Percentiles rank a stretch among this genome's conserved stretches.
Evolutionary conservation across 2,888 invertebrate genomes (phyloP).

Genomic region (Camponotus fellah): DNA sequence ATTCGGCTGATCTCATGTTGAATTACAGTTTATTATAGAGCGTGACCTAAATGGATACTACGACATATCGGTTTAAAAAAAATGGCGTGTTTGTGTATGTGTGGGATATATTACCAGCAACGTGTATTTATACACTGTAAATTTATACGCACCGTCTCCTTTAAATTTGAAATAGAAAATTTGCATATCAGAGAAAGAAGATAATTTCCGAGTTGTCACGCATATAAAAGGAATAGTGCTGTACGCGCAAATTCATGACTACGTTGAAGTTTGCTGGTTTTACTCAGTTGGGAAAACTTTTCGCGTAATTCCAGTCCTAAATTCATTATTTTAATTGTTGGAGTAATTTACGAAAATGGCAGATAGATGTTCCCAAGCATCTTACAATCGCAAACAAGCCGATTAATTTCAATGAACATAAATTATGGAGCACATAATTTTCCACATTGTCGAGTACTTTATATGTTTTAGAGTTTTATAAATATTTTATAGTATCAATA

Average conservation of each 20-base stretch:
- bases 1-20: not conserved
- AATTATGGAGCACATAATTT: not conserved
- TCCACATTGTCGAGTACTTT: not conserved
- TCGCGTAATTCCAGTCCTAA: constrained; percentile 35
- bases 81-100: not conserved
- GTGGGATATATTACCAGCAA: not conserved
- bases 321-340: constrained; percentile 53
- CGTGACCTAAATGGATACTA: not conserved
- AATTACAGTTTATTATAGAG: not conserved
- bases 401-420: not conserved
- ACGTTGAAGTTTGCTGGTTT: constrained; percentile 24
- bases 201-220: not conserved
- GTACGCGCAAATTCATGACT: constrained; percentile 27
- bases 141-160: not conserved
- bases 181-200: not conserved
- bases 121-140: not conserved
- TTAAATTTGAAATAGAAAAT: not conserved
- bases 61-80: not conserved
- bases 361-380: constrained; percentile 57
- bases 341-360: constrained; percentile 45
- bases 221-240: not conserved
- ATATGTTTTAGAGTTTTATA: not conserved
- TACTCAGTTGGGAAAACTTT: constrained; percentile 35
- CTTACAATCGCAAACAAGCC: constrained; percentile 16
- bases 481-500: not conserved